Evolutionary conservation across 1,140 invertebrate genomes (phyloP).

Genomic region (Lasioglossum baleicum): DNA sequence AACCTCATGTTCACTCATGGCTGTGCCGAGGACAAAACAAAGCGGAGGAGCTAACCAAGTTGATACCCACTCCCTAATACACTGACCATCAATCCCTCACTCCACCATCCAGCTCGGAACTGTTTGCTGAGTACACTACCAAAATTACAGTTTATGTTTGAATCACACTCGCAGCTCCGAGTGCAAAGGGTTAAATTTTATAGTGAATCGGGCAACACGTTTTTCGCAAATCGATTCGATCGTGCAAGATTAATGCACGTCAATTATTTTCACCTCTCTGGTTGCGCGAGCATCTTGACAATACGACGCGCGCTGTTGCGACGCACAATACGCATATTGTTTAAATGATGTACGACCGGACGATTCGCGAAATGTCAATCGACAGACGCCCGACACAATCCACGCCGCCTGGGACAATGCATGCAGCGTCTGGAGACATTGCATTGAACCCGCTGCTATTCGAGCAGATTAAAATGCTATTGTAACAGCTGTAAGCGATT

Average conservation of each 20-base stretch:
- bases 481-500: conserved; percentile 4
- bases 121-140: too few relatives aligned
- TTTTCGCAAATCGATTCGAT: neutral
- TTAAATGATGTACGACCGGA: conserved; percentile 50
- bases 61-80: too few relatives aligned
- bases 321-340: conserved; percentile 59
- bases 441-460: neutral
- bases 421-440: conserved; percentile 21
- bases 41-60: too few relatives aligned
- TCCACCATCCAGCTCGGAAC: too few relatives aligned
- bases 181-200: too few relatives aligned
- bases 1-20: too few relatives aligned
- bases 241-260: conserved; percentile 43
- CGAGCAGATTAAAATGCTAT: conserved; percentile 26
- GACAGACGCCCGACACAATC: conserved; percentile 37
- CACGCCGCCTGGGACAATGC: conserved; percentile 37
- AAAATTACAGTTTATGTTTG: too few relatives aligned
- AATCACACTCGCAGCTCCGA: too few relatives aligned
- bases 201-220: neutral
- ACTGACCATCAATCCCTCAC: too few relatives aligned
- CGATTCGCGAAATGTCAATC: conserved; percentile 55
- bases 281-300: conserved; percentile 24
- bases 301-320: conserved; percentile 19
- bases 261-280: conserved; percentile 36
- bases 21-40: too few relatives aligned